Conservation (phyloP, 1,140 invertebrate genomes). For the Oreohelix idahoensis region DNA sequence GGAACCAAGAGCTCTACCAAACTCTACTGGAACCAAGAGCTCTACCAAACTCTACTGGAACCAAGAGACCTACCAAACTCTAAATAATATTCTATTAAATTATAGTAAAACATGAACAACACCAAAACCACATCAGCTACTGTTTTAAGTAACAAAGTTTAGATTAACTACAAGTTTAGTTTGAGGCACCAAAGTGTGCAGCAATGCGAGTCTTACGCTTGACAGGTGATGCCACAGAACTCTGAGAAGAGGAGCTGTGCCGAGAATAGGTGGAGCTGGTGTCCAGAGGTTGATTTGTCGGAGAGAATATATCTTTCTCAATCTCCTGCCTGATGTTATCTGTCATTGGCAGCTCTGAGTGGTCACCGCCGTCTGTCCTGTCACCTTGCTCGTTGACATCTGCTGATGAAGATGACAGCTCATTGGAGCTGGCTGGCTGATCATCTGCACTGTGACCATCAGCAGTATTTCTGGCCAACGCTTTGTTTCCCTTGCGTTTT, state of each 20-base stretch:
- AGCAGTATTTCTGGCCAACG: neutral
- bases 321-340: neutral
- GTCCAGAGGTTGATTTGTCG: conserved; percentile 15
- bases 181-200: conserved; percentile 3
- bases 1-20: too few relatives aligned
- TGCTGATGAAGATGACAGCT: neutral
- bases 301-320: conserved; percentile 15
- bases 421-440: neutral
- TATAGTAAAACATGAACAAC: too few relatives aligned
- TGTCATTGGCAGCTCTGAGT: neutral
- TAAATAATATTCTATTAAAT: too few relatives aligned
- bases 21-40: too few relatives aligned
- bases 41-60: too few relatives aligned
- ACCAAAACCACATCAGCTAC: too few relatives aligned
- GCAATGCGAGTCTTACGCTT: conserved; percentile 35
- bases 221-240: conserved; percentile 14
- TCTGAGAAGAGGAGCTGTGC: conserved; percentile 27
- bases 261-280: conserved; percentile 25
- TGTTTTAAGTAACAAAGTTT: too few relatives aligned
- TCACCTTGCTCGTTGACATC: neutral
- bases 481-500: too few relatives aligned
- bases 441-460: neutral
- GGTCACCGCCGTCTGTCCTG: neutral
- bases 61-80: too few relatives aligned
- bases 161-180: too few relatives aligned